Evolutionary conservation across 2,797 vertebrate genomes (phyloP).

Genomic region (Neosilurus hyrtlii): DNA sequence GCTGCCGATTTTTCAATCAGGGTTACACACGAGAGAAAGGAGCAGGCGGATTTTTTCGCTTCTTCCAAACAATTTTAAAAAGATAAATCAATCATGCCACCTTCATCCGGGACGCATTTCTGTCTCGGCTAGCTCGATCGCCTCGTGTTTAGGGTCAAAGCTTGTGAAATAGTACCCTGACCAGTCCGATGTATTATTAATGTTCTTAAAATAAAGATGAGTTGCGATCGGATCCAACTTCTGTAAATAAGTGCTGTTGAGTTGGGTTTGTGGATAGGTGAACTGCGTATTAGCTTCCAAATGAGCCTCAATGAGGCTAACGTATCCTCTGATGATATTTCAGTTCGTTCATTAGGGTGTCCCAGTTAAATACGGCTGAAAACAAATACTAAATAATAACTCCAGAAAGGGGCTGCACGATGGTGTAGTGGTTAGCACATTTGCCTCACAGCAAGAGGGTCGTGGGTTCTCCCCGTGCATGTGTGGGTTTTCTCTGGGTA

Average conservation of each 20-base stretch:
- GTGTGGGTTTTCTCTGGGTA: no score
- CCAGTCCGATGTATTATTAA: slow-evolving; percentile 28
- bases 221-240: slow-evolving; percentile 7
- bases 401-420: no score
- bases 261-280: slow-evolving; percentile 5
- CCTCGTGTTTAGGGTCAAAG: not conserved
- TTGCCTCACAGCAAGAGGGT: no score
- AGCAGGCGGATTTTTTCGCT: not conserved
- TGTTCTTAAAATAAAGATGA: slow-evolving; percentile 34
- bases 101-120: not conserved
- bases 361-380: not conserved
- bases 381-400: no score
- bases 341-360: not conserved
- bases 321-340: not conserved
- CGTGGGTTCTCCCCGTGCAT: no score
- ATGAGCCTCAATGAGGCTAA: not conserved
- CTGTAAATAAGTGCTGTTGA: not conserved
- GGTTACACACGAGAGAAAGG: not conserved
- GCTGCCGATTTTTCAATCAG: not conserved
- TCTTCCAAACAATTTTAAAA: not conserved
- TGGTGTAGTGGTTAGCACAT: no score
- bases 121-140: not conserved
- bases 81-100: not conserved
- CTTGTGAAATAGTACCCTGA: slow-evolving; percentile 30
- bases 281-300: not conserved